Conservation (phyloP, 2,113 vertebrate genomes). For the Monopterus albus region DNA sequence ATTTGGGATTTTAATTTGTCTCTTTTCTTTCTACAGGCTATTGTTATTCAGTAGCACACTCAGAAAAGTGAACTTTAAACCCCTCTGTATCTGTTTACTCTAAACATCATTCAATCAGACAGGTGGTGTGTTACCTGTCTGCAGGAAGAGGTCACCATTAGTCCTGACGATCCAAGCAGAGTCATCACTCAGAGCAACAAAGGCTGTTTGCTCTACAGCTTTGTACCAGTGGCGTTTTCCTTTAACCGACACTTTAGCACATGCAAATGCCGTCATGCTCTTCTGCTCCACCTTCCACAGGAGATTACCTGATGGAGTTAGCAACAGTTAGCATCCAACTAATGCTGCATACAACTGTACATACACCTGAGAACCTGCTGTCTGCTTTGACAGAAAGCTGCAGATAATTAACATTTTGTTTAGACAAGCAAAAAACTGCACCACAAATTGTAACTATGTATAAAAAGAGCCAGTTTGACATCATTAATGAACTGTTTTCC, state of each 20-base stretch:
- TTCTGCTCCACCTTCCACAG: constrained; percentile 99
- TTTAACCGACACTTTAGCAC: constrained; percentile 92
- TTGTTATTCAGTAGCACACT: too few relatives aligned
- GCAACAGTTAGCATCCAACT: not conserved
- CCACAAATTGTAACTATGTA: too few relatives aligned
- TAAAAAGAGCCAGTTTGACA: too few relatives aligned
- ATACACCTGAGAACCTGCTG: not conserved
- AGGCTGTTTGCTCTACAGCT: constrained; percentile 90
- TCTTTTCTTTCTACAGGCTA: too few relatives aligned
- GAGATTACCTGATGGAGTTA: constrained; percentile 84
- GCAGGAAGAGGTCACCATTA: constrained; percentile 94
- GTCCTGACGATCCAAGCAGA: constrained; percentile 96
- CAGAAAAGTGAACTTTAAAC: too few relatives aligned
- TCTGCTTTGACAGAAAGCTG: too few relatives aligned
- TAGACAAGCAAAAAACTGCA: too few relatives aligned
- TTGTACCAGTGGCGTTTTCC: constrained; percentile 98
- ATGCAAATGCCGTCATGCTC: constrained; percentile 94
- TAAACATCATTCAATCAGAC: too few relatives aligned
- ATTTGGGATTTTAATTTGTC: too few relatives aligned
- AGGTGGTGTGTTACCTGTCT: constrained; percentile 83
- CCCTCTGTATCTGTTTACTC: too few relatives aligned
- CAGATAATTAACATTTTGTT: too few relatives aligned
- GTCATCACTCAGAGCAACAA: constrained; percentile 92
- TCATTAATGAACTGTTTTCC: too few relatives aligned
- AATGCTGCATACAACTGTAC: not conserved